A percentile compares a stretch with the other conserved stretches of the same genome.
phyloP scores from a whole-genome alignment of 2,888 invertebrate species.

The Meloe dianella region DNA sequence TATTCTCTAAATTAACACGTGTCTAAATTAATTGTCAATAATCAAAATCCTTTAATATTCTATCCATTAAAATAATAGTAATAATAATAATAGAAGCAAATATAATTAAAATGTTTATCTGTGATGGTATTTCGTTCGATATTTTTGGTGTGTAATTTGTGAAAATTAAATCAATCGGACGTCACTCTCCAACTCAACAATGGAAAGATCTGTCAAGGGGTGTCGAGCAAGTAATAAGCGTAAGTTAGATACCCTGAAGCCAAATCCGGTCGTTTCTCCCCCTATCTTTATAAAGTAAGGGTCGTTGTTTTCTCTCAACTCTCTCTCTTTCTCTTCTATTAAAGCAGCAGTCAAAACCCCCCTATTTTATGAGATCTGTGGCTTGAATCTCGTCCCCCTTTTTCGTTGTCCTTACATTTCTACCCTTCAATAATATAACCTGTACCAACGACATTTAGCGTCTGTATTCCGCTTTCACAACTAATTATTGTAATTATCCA shows the following conservation, averaged over 20 bases:
- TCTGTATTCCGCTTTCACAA: constrained; percentile 32
- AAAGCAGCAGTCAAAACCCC: neutral
- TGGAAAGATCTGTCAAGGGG: constrained; percentile 20
- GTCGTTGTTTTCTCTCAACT: constrained; percentile 5
- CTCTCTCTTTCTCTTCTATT: constrained; percentile 5
- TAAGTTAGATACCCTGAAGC: constrained; percentile 31
- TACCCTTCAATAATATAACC: constrained; percentile 18
- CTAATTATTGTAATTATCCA: constrained; percentile 34
- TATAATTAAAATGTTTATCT: neutral
- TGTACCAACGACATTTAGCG: constrained; percentile 35
- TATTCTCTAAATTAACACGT: constrained; percentile 25
- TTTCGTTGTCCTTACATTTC: neutral
- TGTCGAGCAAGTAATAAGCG: constrained; percentile 37
- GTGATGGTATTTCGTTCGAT: neutral
- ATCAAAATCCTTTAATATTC: neutral
- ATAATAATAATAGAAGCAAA: neutral
- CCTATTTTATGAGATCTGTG: neutral
- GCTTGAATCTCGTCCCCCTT: neutral
- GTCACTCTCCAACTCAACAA: constrained; percentile 10
- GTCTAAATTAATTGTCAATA: constrained; percentile 12
- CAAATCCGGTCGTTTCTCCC: constrained; percentile 26
- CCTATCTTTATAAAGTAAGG: neutral
- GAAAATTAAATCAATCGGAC: constrained; percentile 18
- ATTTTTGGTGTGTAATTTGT: constrained; percentile 2
- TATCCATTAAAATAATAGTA: neutral